Percentiles rank a stretch among this genome's conserved stretches.
These are phyloP conservation scores for Phalangium opilio DNA, from an alignment of 2,888 invertebrate genomes.

Conservation along the genomic window DNA sequence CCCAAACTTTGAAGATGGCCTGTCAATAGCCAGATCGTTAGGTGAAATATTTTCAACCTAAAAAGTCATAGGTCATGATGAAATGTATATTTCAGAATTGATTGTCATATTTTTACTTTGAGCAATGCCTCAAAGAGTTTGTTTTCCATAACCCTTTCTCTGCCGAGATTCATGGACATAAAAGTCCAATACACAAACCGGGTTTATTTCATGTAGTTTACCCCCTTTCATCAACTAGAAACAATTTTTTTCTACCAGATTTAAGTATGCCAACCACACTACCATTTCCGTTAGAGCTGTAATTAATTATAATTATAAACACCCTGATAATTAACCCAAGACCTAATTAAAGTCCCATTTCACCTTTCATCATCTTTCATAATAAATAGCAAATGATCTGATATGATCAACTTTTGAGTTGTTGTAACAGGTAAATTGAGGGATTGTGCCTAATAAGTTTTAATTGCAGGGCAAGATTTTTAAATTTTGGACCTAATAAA, in stretches of 20 bases:
- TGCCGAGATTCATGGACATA: constrained; percentile 70
- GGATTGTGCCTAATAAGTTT: too few species aligned
- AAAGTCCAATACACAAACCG: constrained; percentile 83
- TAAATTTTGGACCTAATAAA: constrained; percentile 28
- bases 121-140: constrained; percentile 77
- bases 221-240: constrained; percentile 40
- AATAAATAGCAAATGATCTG: constrained; percentile 29
- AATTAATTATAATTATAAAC: too few species aligned
- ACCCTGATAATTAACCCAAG: too few species aligned
- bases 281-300: constrained; percentile 16
- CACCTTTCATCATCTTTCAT: constrained; percentile 26
- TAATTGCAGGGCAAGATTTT: not conserved
- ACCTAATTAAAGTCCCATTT: too few species aligned
- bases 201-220: constrained; percentile 54
- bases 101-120: constrained; percentile 44
- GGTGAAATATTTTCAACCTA: constrained; percentile 52
- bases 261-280: constrained; percentile 61
- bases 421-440: constrained; percentile 27
- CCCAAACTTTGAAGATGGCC: constrained; percentile 77
- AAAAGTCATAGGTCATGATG: too few species aligned
- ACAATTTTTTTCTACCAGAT: constrained; percentile 75
- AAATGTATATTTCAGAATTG: too few species aligned
- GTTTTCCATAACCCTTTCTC: constrained; percentile 66
- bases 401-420: constrained; percentile 26
- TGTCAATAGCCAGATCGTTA: constrained; percentile 70